Base-by-base conservation (phyloP, 2,888 invertebrate species). In the Dugesia japonica region DNA sequence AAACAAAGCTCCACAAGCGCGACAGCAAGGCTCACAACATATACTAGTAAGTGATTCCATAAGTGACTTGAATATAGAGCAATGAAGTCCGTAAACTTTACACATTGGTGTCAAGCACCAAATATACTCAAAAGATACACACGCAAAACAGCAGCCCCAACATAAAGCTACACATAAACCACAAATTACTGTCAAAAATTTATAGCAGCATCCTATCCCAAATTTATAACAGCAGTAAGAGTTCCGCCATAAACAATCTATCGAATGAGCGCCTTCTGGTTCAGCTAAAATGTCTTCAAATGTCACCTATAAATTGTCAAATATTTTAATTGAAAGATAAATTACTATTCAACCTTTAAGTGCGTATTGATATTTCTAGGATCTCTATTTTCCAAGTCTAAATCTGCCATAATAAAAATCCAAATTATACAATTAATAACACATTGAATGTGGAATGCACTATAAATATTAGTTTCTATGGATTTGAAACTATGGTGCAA, bases 41-140 rank as follows among this genome's bases (percentile, higher is more conserved):
- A 86, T 85, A 23, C 83, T 85, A 78, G 85, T 81, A 42, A 86
- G 81, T 78, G 85, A 84, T 56, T 83, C 82, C 79, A 84, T 85
- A 13, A 26, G 15, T 42, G 31, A 31, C 0, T 26, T 20, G 33
- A 27, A 31, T 20, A 73, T 27, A 15, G 23, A 20, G 1, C 31
- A 27, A 31, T 78, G 42, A 1, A 78, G 38, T 9, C 74, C 26
- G 28, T 73, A 42, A 42, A 83, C 87, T 76, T 89, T 86, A 71
- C 89, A 83, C 78, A 88, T 88, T 0, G 90, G 89, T 0, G 87
- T 88, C n/a, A 88, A 85, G 81, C 89, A 89, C 90, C 90, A 90
- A 9, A 89, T 84, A 80, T 89, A 27, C 15, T 78, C 79, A 73
- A 78, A 79, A 33, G 89, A 88, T 7, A 89, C 84, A 80, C 89